These are phyloP conservation scores for Petrocephalus zakoni DNA, from an alignment of 2,113 vertebrate genomes.

Conservation along the genomic window DNA sequence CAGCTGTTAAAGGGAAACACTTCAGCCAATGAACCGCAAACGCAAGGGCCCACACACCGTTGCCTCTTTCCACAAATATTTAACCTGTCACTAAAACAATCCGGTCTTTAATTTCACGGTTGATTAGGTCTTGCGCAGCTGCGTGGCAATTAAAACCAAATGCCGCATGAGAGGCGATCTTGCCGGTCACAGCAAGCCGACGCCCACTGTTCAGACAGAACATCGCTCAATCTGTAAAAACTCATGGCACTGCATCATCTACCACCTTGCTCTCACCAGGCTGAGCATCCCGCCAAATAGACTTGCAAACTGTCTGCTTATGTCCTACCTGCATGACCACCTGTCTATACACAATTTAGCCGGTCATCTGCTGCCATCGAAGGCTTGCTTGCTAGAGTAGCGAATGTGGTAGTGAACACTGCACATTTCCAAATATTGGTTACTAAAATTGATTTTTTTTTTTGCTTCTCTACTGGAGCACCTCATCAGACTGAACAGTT, in stretches of 20 bases:
- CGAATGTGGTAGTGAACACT: not conserved
- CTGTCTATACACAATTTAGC: conserved; percentile 16
- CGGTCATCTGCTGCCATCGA: not conserved
- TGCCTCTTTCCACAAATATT: not conserved
- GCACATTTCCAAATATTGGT: not conserved
- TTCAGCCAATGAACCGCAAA: not conserved
- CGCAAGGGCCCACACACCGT: not conserved
- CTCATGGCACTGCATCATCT: not conserved
- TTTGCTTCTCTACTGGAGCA: not conserved
- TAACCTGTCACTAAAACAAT: conserved; percentile 10
- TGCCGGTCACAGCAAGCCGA: not conserved
- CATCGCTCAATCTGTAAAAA: not conserved
- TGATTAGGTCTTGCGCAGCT: not conserved
- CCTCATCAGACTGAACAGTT: not conserved
- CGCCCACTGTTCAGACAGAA: not conserved
- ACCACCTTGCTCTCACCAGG: not conserved
- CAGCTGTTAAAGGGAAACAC: conserved; percentile 8
- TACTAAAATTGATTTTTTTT: not conserved
- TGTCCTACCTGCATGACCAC: not conserved
- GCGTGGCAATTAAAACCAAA: not conserved
- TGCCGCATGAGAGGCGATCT: not conserved
- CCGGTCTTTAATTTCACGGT: not conserved
- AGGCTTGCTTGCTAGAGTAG: not conserved
- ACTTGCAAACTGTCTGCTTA: not conserved
- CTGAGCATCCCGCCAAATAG: not conserved